phyloP scores from a whole-genome alignment of 2,113 vertebrate genomes.

The Daubentonia madagascariensis region DNA sequence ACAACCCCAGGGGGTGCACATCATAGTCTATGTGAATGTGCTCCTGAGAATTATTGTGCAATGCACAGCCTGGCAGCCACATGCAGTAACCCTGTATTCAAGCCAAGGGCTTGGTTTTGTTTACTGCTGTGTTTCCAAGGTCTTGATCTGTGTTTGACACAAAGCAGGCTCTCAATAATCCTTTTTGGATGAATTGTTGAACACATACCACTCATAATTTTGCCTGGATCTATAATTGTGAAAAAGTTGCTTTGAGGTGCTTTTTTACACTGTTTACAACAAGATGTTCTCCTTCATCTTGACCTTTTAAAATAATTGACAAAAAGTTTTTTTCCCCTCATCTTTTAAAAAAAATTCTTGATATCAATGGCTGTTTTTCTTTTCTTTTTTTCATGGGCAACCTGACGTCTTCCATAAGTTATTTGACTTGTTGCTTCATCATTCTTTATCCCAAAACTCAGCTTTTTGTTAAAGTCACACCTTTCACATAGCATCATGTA shows the following conservation, averaged over 20 bases:
- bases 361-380: neutral
- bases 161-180: neutral
- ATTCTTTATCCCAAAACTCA: neutral
- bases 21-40: neutral
- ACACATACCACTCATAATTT: neutral
- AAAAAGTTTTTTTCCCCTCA: neutral
- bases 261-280: neutral
- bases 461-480: neutral
- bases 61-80: neutral
- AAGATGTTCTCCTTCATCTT: neutral
- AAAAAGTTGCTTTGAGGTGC: neutral
- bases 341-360: neutral
- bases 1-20: fast-evolving
- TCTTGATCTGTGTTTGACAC: neutral
- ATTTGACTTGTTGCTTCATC: neutral
- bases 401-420: neutral
- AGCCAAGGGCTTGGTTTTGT: neutral
- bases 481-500: neutral
- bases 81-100: neutral
- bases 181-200: neutral
- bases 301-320: neutral
- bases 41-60: neutral
- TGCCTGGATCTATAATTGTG: neutral
- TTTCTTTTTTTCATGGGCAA: neutral
- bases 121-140: neutral